Evolutionary conservation across 2,888 invertebrate species (phyloP).

Genomic region (Drosophila paracracens): DNA sequence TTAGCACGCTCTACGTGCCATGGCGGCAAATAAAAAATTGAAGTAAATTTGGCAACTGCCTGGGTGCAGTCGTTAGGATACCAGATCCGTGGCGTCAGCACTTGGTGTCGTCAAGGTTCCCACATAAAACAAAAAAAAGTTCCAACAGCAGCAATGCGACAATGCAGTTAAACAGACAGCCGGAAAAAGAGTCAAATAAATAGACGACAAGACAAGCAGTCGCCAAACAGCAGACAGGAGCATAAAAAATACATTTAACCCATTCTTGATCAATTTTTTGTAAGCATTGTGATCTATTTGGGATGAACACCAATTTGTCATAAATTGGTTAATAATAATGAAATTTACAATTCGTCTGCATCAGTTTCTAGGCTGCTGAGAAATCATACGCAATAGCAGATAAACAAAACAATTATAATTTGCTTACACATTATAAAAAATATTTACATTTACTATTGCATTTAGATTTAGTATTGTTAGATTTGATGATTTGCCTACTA

Average conservation of each 20-base stretch:
- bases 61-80: conserved; percentile 64
- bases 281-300: conserved; percentile 1
- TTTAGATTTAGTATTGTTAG: background rate
- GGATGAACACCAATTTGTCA: conserved; percentile 1
- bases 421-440: background rate
- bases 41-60: conserved; percentile 79
- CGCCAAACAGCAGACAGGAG: conserved; percentile 37
- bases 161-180: conserved; percentile 58
- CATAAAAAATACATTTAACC: conserved; percentile 36
- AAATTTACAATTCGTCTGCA: background rate
- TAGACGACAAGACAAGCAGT: conserved; percentile 47
- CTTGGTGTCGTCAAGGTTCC: conserved; percentile 54
- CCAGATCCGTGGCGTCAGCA: conserved; percentile 64
- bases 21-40: conserved; percentile 74
- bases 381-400: background rate
- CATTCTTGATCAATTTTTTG: conserved; percentile 6
- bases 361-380: background rate
- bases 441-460: background rate
- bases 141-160: conserved; percentile 70
- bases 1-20: conserved; percentile 78
- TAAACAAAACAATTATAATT: background rate
- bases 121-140: conserved; percentile 41
- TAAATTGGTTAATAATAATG: background rate
- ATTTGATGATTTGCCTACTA: background rate
- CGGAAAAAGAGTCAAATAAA: conserved; percentile 25